These are phyloP conservation scores for Megathymus violae DNA, from an alignment of 1,140 invertebrate species.

Conservation along the genomic window DNA sequence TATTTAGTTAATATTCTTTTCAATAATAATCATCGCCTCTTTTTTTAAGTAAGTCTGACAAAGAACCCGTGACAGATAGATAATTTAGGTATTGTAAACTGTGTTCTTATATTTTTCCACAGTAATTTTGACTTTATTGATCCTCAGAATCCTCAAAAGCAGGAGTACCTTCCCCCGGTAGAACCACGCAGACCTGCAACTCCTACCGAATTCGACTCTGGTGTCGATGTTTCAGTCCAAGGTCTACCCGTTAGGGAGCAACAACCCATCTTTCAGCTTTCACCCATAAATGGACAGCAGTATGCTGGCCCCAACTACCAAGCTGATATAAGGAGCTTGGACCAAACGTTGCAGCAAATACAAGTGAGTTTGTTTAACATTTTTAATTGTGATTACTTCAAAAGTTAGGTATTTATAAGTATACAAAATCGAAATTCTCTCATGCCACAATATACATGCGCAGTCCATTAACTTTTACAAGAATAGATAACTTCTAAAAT, in stretches of 20 bases:
- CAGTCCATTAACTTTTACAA: no score
- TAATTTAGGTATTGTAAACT: no score
- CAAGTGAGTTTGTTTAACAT: constrained; percentile 49
- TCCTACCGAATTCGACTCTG: constrained; percentile 46
- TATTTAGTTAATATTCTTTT: no score
- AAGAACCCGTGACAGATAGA: no score
- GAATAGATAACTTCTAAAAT: no score
- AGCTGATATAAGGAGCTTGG: constrained; percentile 59
- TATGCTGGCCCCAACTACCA: constrained; percentile 62
- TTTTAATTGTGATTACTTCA: background rate
- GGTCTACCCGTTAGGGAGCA: constrained; percentile 65
- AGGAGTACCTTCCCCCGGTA: constrained; percentile 63
- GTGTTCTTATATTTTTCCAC: no score
- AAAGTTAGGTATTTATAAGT: no score
- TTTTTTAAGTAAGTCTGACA: no score
- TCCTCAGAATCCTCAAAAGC: constrained; percentile 47
- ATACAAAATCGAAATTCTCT: no score
- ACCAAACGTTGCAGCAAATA: constrained; percentile 58
- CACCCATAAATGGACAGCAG: constrained; percentile 70
- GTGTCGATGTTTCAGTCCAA: constrained; percentile 71
- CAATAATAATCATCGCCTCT: no score
- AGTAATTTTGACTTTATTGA: no score
- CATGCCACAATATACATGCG: no score
- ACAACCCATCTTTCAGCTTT: constrained; percentile 63
- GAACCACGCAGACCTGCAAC: constrained; percentile 58